Conservation (phyloP, 2,888 invertebrate genomes). For the Lochmaea capreae region DNA sequence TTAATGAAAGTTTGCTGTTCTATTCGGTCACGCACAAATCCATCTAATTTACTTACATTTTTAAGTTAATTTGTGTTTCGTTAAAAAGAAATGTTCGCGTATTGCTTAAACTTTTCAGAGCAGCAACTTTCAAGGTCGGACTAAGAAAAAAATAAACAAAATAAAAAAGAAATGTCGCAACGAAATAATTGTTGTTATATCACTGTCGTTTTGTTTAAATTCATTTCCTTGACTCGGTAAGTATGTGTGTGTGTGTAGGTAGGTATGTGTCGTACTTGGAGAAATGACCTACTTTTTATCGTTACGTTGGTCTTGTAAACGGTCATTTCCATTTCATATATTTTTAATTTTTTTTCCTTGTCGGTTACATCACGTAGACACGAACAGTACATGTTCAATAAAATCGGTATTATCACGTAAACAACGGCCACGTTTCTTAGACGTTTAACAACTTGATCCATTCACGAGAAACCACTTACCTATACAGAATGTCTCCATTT, state of each 20-base stretch:
- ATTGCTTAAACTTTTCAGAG: neutral
- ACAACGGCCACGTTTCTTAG: neutral
- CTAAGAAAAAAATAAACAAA: conserved; percentile 55
- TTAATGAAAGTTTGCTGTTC: too few species aligned
- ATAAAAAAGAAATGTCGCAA: conserved; percentile 54
- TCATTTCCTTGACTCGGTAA: conserved; percentile 40
- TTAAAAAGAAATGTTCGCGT: neutral
- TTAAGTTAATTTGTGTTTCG: too few species aligned
- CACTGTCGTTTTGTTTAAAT: conserved; percentile 42
- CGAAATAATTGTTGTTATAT: conserved; percentile 43
- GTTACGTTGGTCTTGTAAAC: conserved; percentile 33
- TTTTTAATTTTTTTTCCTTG: conserved; percentile 10
- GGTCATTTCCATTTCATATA: conserved; percentile 30
- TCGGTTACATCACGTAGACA: conserved; percentile 53
- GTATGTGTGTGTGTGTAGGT: neutral
- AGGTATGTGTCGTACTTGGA: conserved; percentile 25
- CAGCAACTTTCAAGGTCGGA: conserved; percentile 29
- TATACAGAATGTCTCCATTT: neutral
- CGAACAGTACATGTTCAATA: conserved; percentile 54
- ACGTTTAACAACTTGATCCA: neutral
- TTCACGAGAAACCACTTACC: neutral
- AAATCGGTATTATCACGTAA: conserved; percentile 45
- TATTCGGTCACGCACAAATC: too few species aligned
- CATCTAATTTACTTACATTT: too few species aligned
- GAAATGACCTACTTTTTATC: conserved; percentile 40